These are phyloP conservation scores for Clinocottus analis DNA, from an alignment of 2,113 vertebrate genomes.

Conservation along the genomic window DNA sequence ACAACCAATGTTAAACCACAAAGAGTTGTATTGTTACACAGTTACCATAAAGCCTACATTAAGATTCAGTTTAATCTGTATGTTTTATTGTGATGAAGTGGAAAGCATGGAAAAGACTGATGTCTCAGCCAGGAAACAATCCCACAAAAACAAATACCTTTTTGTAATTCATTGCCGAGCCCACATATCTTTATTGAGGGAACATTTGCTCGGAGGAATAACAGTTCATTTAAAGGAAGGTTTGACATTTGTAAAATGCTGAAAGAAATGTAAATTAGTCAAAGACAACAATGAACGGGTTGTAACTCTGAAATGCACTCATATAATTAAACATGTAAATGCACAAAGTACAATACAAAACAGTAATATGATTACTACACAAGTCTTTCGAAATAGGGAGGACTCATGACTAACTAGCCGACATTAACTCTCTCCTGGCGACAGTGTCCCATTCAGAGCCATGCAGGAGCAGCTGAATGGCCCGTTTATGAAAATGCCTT, in stretches of 20 bases:
- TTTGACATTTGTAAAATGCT: neutral
- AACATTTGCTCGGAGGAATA: neutral
- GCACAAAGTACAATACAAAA: conserved; percentile 19
- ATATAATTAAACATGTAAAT: conserved; percentile 15
- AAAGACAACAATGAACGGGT: neutral
- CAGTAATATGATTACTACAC: conserved; percentile 8
- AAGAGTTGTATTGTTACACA: neutral
- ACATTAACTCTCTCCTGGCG: conserved; percentile 73
- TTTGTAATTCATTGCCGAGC: conserved; percentile 8
- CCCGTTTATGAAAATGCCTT: conserved; percentile 78
- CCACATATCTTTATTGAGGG: neutral
- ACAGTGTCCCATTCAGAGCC: conserved; percentile 78
- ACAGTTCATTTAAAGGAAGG: neutral
- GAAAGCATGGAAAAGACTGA: conserved; percentile 4
- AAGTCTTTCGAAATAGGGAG: conserved; percentile 55
- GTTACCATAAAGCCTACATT: conserved; percentile 17
- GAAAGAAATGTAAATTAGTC: neutral
- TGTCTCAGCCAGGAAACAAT: conserved; percentile 8
- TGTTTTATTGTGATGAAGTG: conserved; percentile 24
- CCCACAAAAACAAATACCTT: neutral
- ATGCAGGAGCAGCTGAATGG: conserved; percentile 72
- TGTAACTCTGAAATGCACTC: neutral
- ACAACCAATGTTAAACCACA: neutral
- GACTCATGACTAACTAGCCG: conserved; percentile 65
- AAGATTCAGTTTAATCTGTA: neutral